Evolutionary conservation across 1,140 invertebrate species (phyloP).

Genomic region (Papilio aristodemus): DNA sequence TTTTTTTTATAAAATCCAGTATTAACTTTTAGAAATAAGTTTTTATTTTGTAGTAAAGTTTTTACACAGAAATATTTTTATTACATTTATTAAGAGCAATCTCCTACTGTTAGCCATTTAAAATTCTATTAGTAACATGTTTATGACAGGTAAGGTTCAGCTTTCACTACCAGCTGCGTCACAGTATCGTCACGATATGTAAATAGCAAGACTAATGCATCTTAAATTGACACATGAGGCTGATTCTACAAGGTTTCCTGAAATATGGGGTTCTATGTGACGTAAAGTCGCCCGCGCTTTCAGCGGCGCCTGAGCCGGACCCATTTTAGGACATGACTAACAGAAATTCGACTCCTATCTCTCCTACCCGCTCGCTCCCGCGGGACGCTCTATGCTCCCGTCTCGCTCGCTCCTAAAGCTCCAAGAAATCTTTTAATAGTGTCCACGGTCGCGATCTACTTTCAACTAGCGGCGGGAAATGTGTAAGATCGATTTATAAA

Average conservation of each 20-base stretch:
- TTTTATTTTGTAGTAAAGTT: too few species aligned
- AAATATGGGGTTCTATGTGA: conserved; percentile 76
- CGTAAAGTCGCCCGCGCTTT: conserved; percentile 78
- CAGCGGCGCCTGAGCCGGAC: conserved; percentile 79
- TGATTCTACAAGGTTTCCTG: conserved; percentile 60
- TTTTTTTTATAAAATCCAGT: too few species aligned
- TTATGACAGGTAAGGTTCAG: conserved; percentile 67
- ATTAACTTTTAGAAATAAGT: too few species aligned
- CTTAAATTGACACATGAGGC: conserved; percentile 53
- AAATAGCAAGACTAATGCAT: conserved; percentile 54
- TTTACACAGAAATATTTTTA: too few species aligned
- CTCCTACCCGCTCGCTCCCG: conserved; percentile 74
- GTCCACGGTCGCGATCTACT: conserved; percentile 80
- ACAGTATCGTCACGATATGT: conserved; percentile 60
- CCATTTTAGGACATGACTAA: conserved; percentile 85
- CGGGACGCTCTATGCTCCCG: conserved; percentile 59
- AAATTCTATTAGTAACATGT: conserved; percentile 58
- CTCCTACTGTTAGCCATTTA: conserved; percentile 31
- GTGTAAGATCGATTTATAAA: conserved; percentile 54
- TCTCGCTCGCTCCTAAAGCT: conserved; percentile 77
- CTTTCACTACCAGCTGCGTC: conserved; percentile 58
- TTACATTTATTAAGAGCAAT: too few species aligned
- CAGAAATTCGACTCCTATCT: conserved; percentile 83
- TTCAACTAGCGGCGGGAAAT: conserved; percentile 77
- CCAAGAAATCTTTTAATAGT: conserved; percentile 80